These are phyloP conservation scores for Sula dactylatra DNA, from an alignment of 2,113 vertebrate genomes.

Conservation along the genomic window DNA sequence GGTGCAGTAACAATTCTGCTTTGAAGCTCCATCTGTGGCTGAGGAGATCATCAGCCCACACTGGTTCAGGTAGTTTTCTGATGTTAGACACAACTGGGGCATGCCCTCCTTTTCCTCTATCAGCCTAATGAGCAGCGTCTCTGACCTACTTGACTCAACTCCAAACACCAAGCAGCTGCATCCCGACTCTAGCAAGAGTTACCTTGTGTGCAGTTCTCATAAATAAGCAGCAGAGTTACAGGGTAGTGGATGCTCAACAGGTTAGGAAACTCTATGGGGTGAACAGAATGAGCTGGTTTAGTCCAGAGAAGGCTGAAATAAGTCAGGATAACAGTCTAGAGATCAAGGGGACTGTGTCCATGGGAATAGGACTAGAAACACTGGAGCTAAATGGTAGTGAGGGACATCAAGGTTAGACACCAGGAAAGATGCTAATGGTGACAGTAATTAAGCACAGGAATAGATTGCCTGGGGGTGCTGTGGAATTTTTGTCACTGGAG, in stretches of 20 bases:
- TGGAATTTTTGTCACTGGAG: background rate
- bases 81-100: background rate
- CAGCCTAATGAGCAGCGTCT: background rate
- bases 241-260: background rate
- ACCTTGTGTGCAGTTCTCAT: background rate
- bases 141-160: background rate
- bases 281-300: background rate
- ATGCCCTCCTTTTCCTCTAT: background rate
- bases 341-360: background rate
- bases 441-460: background rate
- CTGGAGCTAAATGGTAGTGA: background rate
- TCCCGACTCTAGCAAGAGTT: fast-evolving
- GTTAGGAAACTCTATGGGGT: background rate
- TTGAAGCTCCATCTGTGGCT: background rate
- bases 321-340: background rate
- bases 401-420: background rate
- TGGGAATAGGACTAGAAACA: background rate
- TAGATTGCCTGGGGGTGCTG: background rate
- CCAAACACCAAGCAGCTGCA: background rate
- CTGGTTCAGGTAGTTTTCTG: background rate
- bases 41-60: background rate
- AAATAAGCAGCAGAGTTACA: background rate
- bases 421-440: background rate
- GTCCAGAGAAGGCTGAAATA: background rate
- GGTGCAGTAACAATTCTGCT: background rate